Conservation (phyloP, 2,113 vertebrate species). For the Nycticryphes semicollaris region DNA sequence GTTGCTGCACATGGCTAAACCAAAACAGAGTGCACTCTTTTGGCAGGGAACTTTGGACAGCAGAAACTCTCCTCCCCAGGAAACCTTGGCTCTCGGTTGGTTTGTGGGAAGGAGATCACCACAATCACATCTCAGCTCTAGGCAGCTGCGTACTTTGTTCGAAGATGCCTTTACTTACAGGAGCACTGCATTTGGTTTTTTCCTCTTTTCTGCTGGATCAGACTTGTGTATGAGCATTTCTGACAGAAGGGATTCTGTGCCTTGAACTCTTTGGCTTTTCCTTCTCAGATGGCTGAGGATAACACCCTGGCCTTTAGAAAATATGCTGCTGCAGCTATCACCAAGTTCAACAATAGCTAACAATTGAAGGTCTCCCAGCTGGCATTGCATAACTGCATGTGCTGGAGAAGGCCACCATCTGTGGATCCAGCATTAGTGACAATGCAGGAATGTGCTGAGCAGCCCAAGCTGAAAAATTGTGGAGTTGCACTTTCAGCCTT, state of each 20-base stretch:
- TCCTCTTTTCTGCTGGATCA: not conserved
- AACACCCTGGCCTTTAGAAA: conserved; percentile 39
- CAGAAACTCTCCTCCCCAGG: not conserved
- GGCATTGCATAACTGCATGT: conserved; percentile 7
- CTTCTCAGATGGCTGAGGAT: not conserved
- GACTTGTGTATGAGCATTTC: not conserved
- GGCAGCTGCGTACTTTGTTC: not conserved
- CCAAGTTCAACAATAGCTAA: not conserved
- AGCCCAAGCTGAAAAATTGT: not conserved
- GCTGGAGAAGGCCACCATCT: conserved; percentile 39
- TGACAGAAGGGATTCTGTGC: not conserved
- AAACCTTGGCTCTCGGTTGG: not conserved
- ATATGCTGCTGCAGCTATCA: not conserved
- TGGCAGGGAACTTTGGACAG: not conserved
- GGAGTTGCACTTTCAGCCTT: not conserved
- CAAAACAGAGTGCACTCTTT: not conserved
- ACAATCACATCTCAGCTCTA: not conserved
- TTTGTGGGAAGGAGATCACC: not conserved
- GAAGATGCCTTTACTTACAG: not conserved
- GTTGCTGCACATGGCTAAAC: not conserved
- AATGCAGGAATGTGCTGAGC: not conserved
- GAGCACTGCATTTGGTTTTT: not conserved
- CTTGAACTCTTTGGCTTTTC: not conserved
- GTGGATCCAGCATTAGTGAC: not conserved
- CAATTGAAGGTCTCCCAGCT: conserved; percentile 9